Conservation (phyloP, 2,797 vertebrate genomes). For the Sebastes aleutianus region DNA sequence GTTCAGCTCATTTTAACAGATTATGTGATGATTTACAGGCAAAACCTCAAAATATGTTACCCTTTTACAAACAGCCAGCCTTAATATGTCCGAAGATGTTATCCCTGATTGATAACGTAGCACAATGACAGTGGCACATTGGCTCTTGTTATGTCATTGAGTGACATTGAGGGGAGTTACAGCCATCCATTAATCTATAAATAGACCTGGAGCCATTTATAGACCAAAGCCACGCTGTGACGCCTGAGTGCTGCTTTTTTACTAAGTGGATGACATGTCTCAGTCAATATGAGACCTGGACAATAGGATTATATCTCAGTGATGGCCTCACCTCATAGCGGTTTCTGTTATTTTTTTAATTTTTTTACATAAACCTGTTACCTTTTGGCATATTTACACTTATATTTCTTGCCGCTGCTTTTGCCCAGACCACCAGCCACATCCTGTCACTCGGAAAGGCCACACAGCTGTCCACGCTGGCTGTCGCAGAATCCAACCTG, state of each 20-base stretch:
- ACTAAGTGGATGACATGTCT: slow-evolving; percentile 29
- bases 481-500: slow-evolving; percentile 1
- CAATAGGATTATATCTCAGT: slow-evolving; percentile 14
- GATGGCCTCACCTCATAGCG: not conserved
- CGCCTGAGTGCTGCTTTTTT: slow-evolving; percentile 4
- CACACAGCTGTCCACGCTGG: not conserved
- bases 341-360: not conserved
- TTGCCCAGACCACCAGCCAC: not conserved
- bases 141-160: slow-evolving; percentile 49
- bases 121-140: slow-evolving; percentile 3
- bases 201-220: slow-evolving; percentile 69
- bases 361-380: not conserved
- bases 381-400: not conserved
- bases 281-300: slow-evolving; percentile 20
- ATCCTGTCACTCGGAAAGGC: not conserved
- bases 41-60: not conserved
- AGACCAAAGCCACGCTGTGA: slow-evolving; percentile 55
- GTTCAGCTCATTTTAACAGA: not conserved
- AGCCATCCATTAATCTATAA: slow-evolving; percentile 64
- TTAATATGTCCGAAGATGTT: not conserved
- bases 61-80: not conserved
- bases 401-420: not conserved
- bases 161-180: slow-evolving; percentile 62
- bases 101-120: not conserved
- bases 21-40: not conserved